Conservation (phyloP, 2,797 vertebrate species). For the Labeo calbasu region DNA sequence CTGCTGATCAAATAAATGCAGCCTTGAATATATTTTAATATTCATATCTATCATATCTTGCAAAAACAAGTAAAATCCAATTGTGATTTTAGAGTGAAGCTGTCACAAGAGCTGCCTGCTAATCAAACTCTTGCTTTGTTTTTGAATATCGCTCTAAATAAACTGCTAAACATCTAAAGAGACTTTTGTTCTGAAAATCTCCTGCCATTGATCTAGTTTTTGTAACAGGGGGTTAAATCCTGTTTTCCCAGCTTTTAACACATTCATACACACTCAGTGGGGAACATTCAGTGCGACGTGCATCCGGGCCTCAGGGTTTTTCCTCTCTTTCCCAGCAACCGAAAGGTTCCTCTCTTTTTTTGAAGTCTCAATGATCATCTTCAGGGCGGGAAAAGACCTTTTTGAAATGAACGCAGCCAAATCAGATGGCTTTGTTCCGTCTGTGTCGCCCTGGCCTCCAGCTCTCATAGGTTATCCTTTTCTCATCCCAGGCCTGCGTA, state of each 20-base stretch:
- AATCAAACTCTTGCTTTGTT: background rate
- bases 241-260: conserved; percentile 40
- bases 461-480: conserved; percentile 63
- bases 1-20: too few species aligned
- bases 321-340: conserved; percentile 55
- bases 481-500: conserved; percentile 55
- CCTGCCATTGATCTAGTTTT: conserved; percentile 21
- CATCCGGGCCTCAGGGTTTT: conserved; percentile 83
- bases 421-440: conserved; percentile 59
- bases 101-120: background rate
- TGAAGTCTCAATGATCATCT: conserved; percentile 48
- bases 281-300: conserved; percentile 80
- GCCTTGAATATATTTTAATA: background rate
- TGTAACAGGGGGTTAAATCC: conserved; percentile 13
- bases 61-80: background rate
- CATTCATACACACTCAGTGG: conserved; percentile 75
- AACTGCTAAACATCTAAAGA: conserved; percentile 19
- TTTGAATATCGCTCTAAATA: conserved; percentile 8
- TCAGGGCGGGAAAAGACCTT: conserved; percentile 48
- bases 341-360: conserved; percentile 36
- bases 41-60: background rate
- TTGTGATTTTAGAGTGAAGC: background rate
- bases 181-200: conserved; percentile 16
- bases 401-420: conserved; percentile 84
- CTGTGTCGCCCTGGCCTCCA: conserved; percentile 81